Evolutionary conservation across 2,113 vertebrate genomes (phyloP), one percentile per base, ranked within the genome.

Genomic region (Smithornis capensis): DNA sequence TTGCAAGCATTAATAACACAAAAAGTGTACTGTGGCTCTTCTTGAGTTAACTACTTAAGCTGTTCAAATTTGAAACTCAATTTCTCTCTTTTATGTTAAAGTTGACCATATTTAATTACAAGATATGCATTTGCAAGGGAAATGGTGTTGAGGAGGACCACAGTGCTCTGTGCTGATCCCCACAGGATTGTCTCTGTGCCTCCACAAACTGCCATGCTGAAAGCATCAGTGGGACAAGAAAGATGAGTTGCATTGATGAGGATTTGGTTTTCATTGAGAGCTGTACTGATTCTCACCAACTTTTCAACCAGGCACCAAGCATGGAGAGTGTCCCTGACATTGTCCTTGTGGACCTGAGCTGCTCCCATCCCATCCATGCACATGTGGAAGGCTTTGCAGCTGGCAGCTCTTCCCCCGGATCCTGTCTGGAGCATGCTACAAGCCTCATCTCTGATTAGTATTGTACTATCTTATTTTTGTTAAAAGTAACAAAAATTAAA

Each of bases 401-500:
- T 95, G 92, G 92, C 4, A 0, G 71, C 86, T 74, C 68, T 89
- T 93, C 64, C 76, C 79, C 60, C 8, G 3, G 92, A 80, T 80
- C 56, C 76, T 92, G 75, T 65, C 89, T 84, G 81, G 74, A 70
- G 82, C 33, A 0, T 85, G 62, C 55, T 92, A 81, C 37, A 50
- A 91, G 62, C 81, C 75, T 94, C 81, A 37, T 71, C 87, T 82
- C 87, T 89, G 93, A 92, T 92, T 92, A 92, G 93, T 73, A 67
- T 95, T 90, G 82, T 85, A 88, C 84, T 84, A 63, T 91, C 89
- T 96, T 94, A 93, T 92, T 92, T 94, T 90, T 94, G 95, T 96
- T 91, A 91, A 91, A 94, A 95, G 95, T 94, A 95, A 85, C 91
- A 95, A 83, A 95, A 96, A 95, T 96, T 95, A 95, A 95, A 94